phyloP scores from a whole-genome alignment of 2,888 invertebrate genomes.

The Pocota personata region DNA sequence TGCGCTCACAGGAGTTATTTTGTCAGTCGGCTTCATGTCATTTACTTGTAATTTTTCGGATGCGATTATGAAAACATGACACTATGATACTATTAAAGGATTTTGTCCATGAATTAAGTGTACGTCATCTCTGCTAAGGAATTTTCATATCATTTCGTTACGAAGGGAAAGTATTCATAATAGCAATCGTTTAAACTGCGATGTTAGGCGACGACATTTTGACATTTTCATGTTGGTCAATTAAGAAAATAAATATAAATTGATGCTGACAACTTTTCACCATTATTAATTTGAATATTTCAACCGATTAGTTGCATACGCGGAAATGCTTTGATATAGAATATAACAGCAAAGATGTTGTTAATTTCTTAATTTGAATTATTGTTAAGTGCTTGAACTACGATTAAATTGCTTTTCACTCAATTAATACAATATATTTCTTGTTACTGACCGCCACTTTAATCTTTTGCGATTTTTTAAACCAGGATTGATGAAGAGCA shows the following conservation, averaged over 20 bases:
- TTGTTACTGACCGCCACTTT: no score
- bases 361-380: background rate
- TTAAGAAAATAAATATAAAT: conserved; percentile 63
- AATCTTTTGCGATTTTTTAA: no score
- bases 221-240: no score
- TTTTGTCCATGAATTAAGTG: conserved; percentile 73
- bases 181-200: background rate
- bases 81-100: conserved; percentile 72
- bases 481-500: no score
- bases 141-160: conserved; percentile 71
- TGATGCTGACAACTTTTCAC: conserved; percentile 44
- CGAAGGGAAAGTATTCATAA: conserved; percentile 55
- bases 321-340: background rate
- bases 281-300: conserved; percentile 40
- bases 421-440: no score
- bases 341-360: background rate
- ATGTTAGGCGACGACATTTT: background rate
- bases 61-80: conserved; percentile 73
- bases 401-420: background rate
- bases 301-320: conserved; percentile 18
- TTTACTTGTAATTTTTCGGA: conserved; percentile 73
- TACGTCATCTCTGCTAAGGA: conserved; percentile 59
- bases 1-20: conserved; percentile 72
- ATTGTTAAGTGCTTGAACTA: background rate
- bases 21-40: conserved; percentile 70